These are phyloP conservation scores for Pyralis farinalis DNA, from an alignment of 2,888 invertebrate species.

Conservation along the genomic window DNA sequence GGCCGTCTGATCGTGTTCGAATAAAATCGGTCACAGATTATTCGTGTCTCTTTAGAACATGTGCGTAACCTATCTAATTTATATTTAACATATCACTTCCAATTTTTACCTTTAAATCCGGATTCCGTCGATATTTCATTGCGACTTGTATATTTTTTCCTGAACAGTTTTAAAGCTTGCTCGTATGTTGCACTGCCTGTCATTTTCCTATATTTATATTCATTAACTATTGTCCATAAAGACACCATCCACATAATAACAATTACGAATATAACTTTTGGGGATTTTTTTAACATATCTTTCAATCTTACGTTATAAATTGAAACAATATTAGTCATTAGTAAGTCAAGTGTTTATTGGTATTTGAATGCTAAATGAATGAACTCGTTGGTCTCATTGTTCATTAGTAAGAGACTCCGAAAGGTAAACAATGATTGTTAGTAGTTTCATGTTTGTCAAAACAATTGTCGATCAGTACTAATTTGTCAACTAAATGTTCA, in stretches of 20 bases:
- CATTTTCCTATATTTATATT: slow-evolving; percentile 23
- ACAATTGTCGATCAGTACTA: too few species aligned
- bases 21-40: too few species aligned
- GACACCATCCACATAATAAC: slow-evolving; percentile 41
- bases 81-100: neutral
- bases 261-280: slow-evolving; percentile 30
- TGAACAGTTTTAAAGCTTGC: slow-evolving; percentile 19
- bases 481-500: too few species aligned
- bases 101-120: neutral
- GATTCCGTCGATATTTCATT: neutral
- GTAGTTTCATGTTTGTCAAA: too few species aligned
- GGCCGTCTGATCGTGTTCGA: too few species aligned
- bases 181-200: slow-evolving; percentile 15
- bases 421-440: too few species aligned
- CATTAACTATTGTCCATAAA: slow-evolving; percentile 32
- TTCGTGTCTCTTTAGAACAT: too few species aligned
- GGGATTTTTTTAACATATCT: slow-evolving; percentile 19
- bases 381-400: neutral
- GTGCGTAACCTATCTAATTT: too few species aligned
- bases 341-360: too few species aligned
- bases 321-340: too few species aligned
- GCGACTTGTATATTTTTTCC: neutral
- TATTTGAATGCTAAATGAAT: neutral
- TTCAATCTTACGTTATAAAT: too few species aligned
- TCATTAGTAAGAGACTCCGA: too few species aligned